A percentile compares a stretch with the other conserved stretches of the same genome.
Evolutionary conservation across 2,797 vertebrate species (phyloP).

Genomic region (Leucoraja ocellata): DNA sequence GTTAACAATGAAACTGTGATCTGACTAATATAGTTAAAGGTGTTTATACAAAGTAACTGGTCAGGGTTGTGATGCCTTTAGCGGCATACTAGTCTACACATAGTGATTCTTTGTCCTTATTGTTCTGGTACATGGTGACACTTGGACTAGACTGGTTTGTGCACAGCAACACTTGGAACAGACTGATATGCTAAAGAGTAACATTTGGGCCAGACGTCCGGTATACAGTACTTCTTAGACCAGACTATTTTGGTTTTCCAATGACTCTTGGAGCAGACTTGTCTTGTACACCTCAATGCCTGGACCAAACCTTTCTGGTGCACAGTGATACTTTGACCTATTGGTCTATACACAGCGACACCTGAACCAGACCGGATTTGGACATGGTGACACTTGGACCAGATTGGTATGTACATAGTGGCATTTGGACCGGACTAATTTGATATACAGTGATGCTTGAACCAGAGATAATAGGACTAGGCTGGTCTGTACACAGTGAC

Average conservation of each 20-base stretch:
- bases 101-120: too few relatives aligned
- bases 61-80: too few relatives aligned
- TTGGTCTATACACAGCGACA: too few relatives aligned
- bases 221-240: neutral
- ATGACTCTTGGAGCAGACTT: neutral
- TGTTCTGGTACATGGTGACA: neutral
- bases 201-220: too few relatives aligned
- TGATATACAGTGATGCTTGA: too few relatives aligned
- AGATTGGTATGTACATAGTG: neutral
- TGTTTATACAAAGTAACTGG: too few relatives aligned
- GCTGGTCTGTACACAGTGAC: too few relatives aligned
- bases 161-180: neutral
- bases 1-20: neutral
- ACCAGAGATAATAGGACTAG: too few relatives aligned
- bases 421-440: too few relatives aligned
- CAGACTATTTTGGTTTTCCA: too few relatives aligned
- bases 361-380: neutral
- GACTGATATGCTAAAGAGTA: neutral
- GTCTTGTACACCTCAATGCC: neutral
- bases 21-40: neutral
- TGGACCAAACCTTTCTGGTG: too few relatives aligned
- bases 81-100: neutral
- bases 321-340: neutral
- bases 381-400: neutral
- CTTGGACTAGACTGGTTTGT: neutral